Percentiles rank a stretch among this genome's conserved stretches.
These are phyloP conservation scores for Craseonycteris thonglongyai DNA, from an alignment of 2,113 vertebrate genomes.

Conservation along the genomic window DNA sequence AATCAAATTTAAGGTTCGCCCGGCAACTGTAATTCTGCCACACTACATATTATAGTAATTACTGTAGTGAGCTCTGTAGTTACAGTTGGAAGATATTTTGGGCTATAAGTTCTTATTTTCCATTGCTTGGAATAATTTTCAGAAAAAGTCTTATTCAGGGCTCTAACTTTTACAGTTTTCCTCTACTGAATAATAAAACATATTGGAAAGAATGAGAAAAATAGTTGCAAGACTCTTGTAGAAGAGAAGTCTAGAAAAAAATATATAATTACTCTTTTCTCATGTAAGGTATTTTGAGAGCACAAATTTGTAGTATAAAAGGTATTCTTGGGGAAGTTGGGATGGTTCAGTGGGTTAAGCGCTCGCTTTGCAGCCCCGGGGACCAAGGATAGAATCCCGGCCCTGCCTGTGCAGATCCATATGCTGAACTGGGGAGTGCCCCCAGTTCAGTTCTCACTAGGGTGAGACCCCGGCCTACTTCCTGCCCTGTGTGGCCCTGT, in stretches of 20 bases:
- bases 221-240: not conserved
- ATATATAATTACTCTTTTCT: not conserved
- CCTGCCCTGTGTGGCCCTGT: too few species aligned
- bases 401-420: too few species aligned
- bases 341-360: too few species aligned
- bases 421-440: too few species aligned
- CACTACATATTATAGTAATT: conserved; percentile 27
- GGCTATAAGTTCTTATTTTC: conserved; percentile 33
- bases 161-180: not conserved
- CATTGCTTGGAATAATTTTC: not conserved
- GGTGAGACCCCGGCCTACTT: too few species aligned
- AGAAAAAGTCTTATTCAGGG: conserved; percentile 10
- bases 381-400: too few species aligned
- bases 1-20: conserved; percentile 54
- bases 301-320: not conserved
- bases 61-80: conserved; percentile 3
- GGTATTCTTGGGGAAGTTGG: too few species aligned
- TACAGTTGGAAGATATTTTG: not conserved
- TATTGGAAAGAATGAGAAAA: not conserved
- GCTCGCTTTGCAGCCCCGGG: too few species aligned
- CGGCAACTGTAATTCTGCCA: conserved; percentile 39
- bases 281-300: not conserved
- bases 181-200: not conserved
- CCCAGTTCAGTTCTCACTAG: too few species aligned
- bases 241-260: not conserved